Conservation (phyloP, 2,113 vertebrate genomes). For the Cebus imitator region DNA sequence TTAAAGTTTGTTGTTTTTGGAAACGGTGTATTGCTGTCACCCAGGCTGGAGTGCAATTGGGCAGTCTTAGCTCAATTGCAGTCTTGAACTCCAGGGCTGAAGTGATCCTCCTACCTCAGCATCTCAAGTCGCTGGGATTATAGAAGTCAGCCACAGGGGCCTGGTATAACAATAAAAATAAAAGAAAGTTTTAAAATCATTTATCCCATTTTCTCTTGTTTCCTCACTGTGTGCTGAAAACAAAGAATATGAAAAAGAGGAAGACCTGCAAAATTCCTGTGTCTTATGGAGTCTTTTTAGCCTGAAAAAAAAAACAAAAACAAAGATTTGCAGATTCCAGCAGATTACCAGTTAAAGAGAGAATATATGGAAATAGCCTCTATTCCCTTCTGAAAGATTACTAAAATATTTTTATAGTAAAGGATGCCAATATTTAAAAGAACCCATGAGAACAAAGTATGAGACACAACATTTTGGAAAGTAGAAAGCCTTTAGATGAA, state of each 20-base stretch:
- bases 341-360: background rate
- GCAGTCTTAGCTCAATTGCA: background rate
- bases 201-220: conserved; percentile 2
- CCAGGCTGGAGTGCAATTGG: background rate
- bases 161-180: background rate
- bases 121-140: background rate
- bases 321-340: background rate
- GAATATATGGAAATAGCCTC: background rate
- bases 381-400: background rate
- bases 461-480: background rate
- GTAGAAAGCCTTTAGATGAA: background rate
- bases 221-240: background rate
- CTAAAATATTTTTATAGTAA: conserved; percentile 1
- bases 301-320: conserved; percentile 49
- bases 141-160: background rate
- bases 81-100: background rate
- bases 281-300: background rate
- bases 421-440: background rate
- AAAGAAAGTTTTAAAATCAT: background rate
- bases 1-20: background rate
- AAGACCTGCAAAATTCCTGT: background rate
- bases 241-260: background rate
- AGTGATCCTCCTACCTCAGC: background rate
- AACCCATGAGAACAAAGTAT: background rate
- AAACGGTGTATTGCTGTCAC: background rate